Evolutionary conservation across 1,140 invertebrate genomes (phyloP).

Genomic region (Drosophila sulfurigaster): DNA sequence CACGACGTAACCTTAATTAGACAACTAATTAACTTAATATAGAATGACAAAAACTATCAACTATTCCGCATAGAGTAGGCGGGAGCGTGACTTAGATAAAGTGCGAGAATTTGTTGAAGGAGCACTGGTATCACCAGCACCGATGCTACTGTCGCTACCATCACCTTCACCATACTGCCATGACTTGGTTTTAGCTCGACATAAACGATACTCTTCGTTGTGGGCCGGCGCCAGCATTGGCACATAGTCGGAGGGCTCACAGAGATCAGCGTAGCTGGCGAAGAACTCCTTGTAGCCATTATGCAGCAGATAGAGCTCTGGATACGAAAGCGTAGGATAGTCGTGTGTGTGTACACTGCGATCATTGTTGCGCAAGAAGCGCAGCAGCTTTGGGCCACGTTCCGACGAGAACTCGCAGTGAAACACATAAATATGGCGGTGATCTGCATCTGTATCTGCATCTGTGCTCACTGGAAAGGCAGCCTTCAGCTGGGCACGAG

Average conservation of each 20-base stretch:
- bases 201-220: slow-evolving; percentile 89
- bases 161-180: slow-evolving; percentile 86
- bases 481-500: slow-evolving; percentile 89
- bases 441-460: slow-evolving; percentile 17
- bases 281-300: slow-evolving; percentile 97
- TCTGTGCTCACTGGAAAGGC: slow-evolving; percentile 86
- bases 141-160: slow-evolving; percentile 52
- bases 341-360: slow-evolving; percentile 91
- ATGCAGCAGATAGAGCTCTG: slow-evolving; percentile 97
- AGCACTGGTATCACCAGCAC: slow-evolving; percentile 45
- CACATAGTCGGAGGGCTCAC: slow-evolving; percentile 90
- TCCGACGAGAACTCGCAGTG: slow-evolving; percentile 99
- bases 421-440: slow-evolving; percentile 94
- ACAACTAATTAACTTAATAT: too few relatives aligned
- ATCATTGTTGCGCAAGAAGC: slow-evolving; percentile 94
- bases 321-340: slow-evolving; percentile 96
- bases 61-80: slow-evolving; percentile 61
- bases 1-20: slow-evolving; percentile 47
- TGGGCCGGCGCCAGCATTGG: slow-evolving; percentile 92
- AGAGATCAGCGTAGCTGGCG: slow-evolving; percentile 88
- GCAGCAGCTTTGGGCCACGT: slow-evolving; percentile 94
- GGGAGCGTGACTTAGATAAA: slow-evolving; percentile 64
- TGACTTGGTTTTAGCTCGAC: slow-evolving; percentile 87
- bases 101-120: slow-evolving; percentile 17
- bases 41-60: too few relatives aligned